Percentiles rank a stretch among this genome's conserved stretches.
Conservation (phyloP, 2,888 invertebrate species). For the Hylaea fasciaria region DNA sequence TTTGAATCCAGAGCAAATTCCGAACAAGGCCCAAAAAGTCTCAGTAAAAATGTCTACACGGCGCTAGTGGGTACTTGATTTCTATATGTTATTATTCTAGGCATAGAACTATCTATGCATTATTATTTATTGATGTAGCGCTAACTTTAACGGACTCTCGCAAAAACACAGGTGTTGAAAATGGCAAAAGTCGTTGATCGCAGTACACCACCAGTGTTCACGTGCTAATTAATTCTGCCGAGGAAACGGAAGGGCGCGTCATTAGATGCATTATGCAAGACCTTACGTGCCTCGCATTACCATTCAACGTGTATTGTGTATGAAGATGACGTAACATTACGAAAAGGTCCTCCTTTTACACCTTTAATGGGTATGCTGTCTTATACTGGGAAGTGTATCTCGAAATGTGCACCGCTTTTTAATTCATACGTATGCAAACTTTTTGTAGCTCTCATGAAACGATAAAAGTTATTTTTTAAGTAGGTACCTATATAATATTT, state of each 20-base stretch:
- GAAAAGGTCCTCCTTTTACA: constrained; percentile 4
- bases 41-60: too few species aligned
- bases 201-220: constrained; percentile 32
- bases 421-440: too few species aligned
- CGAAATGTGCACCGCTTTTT: not conserved
- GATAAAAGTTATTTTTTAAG: too few species aligned
- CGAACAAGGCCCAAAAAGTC: too few species aligned
- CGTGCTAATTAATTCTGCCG: constrained; percentile 69
- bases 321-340: constrained; percentile 14
- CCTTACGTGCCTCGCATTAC: constrained; percentile 62
- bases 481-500: too few species aligned
- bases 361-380: constrained; percentile 2
- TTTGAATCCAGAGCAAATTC: too few species aligned
- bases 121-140: too few species aligned
- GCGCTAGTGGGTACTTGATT: too few species aligned
- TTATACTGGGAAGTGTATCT: not conserved
- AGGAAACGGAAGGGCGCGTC: constrained; percentile 79
- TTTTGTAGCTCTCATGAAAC: too few species aligned
- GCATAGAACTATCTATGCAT: too few species aligned
- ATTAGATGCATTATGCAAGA: constrained; percentile 79
- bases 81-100: too few species aligned
- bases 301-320: constrained; percentile 36
- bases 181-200: constrained; percentile 10
- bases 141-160: too few species aligned
- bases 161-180: not conserved